These are phyloP conservation scores for Ptilorrhoa leucosticta DNA, from an alignment of 2,113 vertebrate genomes.

Conservation along the genomic window DNA sequence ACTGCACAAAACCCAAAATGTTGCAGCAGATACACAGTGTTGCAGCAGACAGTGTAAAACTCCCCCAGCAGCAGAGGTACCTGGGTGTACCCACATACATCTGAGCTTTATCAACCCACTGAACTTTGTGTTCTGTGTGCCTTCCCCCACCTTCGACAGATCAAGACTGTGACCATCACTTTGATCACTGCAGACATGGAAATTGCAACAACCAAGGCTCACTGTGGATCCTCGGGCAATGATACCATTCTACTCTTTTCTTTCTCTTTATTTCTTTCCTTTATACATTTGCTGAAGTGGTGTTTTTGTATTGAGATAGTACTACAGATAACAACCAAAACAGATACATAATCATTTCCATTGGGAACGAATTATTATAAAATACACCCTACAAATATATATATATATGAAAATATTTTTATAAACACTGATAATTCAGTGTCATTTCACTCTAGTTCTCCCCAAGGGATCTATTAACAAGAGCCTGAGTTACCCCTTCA, in stretches of 20 bases:
- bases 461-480: neutral
- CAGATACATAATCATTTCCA: too few relatives aligned
- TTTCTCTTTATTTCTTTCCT: neutral
- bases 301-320: neutral
- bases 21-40: neutral
- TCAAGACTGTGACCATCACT: neutral
- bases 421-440: neutral
- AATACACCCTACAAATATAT: neutral
- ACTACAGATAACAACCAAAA: neutral
- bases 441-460: neutral
- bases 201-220: neutral
- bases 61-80: neutral
- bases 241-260: neutral
- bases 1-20: neutral
- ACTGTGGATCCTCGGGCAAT: neutral
- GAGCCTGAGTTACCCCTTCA: neutral
- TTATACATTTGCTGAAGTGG: neutral
- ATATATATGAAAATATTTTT: neutral
- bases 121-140: neutral
- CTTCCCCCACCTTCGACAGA: neutral
- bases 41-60: neutral
- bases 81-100: neutral
- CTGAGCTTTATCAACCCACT: neutral
- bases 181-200: rapidly evolving
- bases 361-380: too few relatives aligned